Evolutionary conservation across 2,888 invertebrate genomes (phyloP).

Genomic region (Nasonovia ribisnigri): DNA sequence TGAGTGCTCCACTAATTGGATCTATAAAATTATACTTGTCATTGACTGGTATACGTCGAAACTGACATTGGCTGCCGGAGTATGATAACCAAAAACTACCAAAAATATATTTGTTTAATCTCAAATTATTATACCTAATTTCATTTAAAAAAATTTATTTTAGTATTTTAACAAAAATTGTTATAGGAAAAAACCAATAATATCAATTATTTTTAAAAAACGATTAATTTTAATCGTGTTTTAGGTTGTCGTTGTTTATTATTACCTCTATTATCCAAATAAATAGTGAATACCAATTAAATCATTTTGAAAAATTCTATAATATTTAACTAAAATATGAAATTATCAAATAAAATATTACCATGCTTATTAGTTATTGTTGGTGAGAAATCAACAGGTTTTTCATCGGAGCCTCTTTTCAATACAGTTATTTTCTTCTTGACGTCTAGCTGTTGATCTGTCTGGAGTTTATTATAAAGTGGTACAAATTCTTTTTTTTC

Average conservation of each 20-base stretch:
- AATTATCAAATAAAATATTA: conserved; percentile 24
- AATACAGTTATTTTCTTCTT: conserved; percentile 47
- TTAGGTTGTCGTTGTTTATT: not conserved
- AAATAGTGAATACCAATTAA: not conserved
- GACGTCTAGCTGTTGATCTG: not conserved
- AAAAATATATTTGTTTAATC: no score
- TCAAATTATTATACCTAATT: no score
- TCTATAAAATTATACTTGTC: no score
- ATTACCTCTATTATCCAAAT: not conserved
- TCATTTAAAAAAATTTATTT: no score
- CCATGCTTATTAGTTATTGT: conserved; percentile 49
- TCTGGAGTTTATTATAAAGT: not conserved
- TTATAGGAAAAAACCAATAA: no score
- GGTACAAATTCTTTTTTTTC: conserved; percentile 26
- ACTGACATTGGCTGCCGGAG: no score
- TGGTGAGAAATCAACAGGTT: not conserved
- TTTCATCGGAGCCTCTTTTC: conserved; percentile 33
- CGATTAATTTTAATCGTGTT: no score
- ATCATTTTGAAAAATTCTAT: not conserved
- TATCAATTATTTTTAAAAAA: no score
- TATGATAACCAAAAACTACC: no score
- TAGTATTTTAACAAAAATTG: no score
- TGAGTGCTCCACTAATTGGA: no score
- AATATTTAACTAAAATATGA: not conserved
- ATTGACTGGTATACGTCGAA: no score